Evolutionary conservation across 2,113 vertebrate genomes (phyloP).

Genomic region (Bungarus multicinctus): DNA sequence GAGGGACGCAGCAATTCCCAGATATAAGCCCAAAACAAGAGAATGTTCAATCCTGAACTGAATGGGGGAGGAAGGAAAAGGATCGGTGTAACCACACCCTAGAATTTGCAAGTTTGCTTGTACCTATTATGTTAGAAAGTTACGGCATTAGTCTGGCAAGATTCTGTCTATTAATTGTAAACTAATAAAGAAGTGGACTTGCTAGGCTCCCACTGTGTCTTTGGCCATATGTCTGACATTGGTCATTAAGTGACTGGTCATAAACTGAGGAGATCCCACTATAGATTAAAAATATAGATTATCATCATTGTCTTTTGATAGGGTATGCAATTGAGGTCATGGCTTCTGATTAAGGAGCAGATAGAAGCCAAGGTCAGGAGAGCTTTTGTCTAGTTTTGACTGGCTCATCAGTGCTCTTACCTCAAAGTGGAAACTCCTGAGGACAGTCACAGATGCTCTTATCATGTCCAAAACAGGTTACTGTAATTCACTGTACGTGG

Average conservation of each 20-base stretch:
- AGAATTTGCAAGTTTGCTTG: neutral
- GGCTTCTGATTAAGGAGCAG: neutral
- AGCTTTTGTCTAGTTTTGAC: neutral
- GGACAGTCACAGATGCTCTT: neutral
- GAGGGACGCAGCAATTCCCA: neutral
- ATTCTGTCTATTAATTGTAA: neutral
- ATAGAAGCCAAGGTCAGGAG: neutral
- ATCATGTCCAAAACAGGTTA: neutral
- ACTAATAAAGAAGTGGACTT: neutral
- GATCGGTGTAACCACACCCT: neutral
- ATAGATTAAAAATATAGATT: neutral
- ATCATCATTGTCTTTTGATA: neutral
- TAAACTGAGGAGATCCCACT: neutral
- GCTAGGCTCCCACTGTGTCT: neutral
- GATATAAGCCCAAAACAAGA: neutral
- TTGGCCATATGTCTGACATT: neutral
- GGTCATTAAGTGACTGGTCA: neutral
- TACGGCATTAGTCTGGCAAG: neutral
- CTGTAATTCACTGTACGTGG: neutral
- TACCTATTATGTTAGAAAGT: neutral
- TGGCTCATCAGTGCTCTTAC: neutral
- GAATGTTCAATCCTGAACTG: neutral
- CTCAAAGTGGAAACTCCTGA: neutral
- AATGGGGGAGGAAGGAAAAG: neutral
- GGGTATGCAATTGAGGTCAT: neutral